Conservation (phyloP, 2,797 vertebrate genomes). For the Takifugu rubripes region DNA sequence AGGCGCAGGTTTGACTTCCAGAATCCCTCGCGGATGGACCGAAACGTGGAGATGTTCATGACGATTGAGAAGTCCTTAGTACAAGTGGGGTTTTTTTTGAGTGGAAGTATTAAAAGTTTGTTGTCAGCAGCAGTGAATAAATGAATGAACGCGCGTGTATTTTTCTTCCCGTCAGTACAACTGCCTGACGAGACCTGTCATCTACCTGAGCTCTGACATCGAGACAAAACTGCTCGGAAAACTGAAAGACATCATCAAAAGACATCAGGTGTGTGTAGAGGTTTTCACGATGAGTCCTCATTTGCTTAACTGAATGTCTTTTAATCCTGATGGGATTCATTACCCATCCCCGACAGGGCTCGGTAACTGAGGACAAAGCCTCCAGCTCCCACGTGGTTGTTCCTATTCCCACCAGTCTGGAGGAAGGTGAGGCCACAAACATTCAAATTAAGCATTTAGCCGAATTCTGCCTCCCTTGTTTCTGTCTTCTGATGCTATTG, state of each 20-base stretch:
- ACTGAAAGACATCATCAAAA: conserved; percentile 94
- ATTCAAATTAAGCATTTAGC: neutral
- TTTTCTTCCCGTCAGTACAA: conserved; percentile 81
- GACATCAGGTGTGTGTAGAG: conserved; percentile 85
- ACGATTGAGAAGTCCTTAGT: conserved; percentile 96
- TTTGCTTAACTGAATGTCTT: neutral
- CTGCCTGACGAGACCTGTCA: conserved; percentile 90
- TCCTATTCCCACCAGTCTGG: conserved; percentile 87
- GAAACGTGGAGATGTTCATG: conserved; percentile 99
- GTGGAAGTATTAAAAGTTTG: too few species aligned
- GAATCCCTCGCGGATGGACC: conserved; percentile 97
- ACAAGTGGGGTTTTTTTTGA: conserved; percentile 74
- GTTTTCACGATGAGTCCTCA: neutral
- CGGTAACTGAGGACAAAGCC: conserved; percentile 90
- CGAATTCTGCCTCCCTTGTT: neutral
- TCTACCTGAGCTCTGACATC: conserved; percentile 91
- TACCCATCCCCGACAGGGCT: conserved; percentile 76
- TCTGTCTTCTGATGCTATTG: conserved; percentile 5
- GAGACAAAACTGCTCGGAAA: conserved; percentile 94
- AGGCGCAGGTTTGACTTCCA: conserved; percentile 99
- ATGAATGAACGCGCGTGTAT: too few species aligned
- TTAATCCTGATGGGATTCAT: neutral
- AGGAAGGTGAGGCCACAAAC: conserved; percentile 81
- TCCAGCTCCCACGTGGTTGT: conserved; percentile 89
- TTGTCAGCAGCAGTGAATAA: too few species aligned